phyloP scores from a whole-genome alignment of 2,888 invertebrate genomes.

The Oasisia sp. region DNA sequence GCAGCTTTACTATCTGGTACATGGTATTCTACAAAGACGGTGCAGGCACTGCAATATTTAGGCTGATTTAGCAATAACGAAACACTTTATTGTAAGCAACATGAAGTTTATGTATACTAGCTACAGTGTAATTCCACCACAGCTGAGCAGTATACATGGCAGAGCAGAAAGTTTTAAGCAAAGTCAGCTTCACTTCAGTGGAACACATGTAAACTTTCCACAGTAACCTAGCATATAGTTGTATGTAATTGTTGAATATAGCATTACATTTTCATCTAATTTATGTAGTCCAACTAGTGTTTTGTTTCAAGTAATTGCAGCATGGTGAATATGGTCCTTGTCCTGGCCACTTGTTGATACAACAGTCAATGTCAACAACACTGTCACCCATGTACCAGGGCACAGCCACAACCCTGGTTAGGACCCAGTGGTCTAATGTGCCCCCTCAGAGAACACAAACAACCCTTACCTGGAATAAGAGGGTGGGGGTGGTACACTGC shows the following conservation, averaged over 20 bases:
- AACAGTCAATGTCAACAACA: neutral
- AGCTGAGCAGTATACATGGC: no score
- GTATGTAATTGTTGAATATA: neutral
- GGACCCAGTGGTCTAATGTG: neutral
- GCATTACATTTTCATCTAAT: neutral
- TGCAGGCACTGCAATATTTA: no score
- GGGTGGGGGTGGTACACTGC: conserved; percentile 17
- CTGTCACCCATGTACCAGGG: neutral
- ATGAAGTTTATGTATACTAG: no score
- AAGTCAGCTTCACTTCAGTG: no score
- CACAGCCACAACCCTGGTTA: neutral
- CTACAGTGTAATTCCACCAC: no score
- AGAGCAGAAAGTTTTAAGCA: no score
- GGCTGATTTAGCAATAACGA: no score
- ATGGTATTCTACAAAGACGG: no score
- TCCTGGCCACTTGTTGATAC: neutral
- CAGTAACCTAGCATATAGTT: no score
- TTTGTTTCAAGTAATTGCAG: neutral
- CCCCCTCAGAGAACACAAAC: neutral
- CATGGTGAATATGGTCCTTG: neutral
- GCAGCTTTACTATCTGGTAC: no score
- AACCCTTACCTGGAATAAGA: conserved; percentile 3
- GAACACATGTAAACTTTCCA: no score
- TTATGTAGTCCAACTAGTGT: neutral
- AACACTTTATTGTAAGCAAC: no score